Conservation (phyloP, 1,140 invertebrate species). For the Lepidotrigona ventralis region DNA sequence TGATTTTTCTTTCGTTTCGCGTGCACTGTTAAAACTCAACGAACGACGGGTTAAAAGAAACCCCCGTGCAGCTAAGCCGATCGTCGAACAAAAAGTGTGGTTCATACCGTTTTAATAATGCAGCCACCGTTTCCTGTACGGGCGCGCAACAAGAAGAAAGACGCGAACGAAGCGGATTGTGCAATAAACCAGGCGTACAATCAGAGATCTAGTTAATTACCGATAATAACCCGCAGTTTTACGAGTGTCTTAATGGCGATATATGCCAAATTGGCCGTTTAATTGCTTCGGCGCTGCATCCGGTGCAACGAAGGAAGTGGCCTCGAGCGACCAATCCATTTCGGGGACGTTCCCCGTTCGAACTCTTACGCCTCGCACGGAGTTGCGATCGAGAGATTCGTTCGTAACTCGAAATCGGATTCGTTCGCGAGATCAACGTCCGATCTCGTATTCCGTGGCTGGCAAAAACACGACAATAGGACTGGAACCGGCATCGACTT, state of each 20-base stretch:
- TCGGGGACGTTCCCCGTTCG: background rate
- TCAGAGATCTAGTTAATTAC: slow-evolving; percentile 16
- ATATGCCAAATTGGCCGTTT: slow-evolving; percentile 3
- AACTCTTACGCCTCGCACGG: background rate
- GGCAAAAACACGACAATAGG: background rate
- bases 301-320: background rate
- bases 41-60: background rate
- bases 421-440: background rate
- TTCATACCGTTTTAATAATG: background rate
- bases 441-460: background rate
- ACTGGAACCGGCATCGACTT: background rate
- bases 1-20: background rate
- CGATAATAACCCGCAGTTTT: slow-evolving; percentile 13
- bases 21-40: background rate
- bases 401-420: background rate
- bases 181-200: background rate
- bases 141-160: too few relatives aligned
- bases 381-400: background rate
- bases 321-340: slow-evolving; percentile 4
- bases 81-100: background rate
- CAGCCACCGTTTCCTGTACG: background rate
- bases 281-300: background rate
- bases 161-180: background rate
- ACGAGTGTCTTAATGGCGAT: slow-evolving; percentile 22
- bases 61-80: background rate